Evolutionary conservation across 2,888 invertebrate species (phyloP).

Genomic region (Calameuta filiformis): DNA sequence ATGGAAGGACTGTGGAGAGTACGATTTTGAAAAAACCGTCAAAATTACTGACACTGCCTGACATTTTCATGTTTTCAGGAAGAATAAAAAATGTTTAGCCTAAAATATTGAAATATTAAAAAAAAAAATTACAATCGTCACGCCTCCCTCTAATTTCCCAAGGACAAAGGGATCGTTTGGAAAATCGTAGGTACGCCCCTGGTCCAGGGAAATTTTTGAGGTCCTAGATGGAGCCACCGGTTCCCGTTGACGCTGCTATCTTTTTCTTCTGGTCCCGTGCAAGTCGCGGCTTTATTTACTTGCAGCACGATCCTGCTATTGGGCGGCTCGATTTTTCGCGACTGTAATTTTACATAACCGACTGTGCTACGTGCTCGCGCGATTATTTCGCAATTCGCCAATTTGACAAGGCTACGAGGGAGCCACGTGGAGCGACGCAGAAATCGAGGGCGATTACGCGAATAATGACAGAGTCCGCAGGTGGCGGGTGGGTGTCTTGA

Average conservation of each 20-base stretch:
- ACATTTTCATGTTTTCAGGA: neutral
- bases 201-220: neutral
- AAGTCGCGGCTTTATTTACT: neutral
- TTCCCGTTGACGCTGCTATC: no score
- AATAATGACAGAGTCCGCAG: neutral
- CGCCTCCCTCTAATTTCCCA: no score
- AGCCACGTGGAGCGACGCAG: neutral
- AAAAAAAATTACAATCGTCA: no score
- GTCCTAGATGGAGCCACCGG: neutral
- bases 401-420: neutral
- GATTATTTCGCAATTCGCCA: neutral
- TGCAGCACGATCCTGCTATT: neutral
- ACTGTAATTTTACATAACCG: neutral
- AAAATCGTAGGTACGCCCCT: neutral
- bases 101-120: no score
- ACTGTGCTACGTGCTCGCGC: neutral
- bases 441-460: neutral
- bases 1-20: neutral
- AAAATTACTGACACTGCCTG: no score
- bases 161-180: neutral
- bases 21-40: neutral
- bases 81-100: no score
- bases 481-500: neutral
- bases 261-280: neutral
- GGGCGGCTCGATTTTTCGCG: neutral